A percentile compares a stretch with the other conserved stretches of the same genome.
Conservation (phyloP, 2,888 invertebrate genomes). For the Megastigmus dorsalis region DNA sequence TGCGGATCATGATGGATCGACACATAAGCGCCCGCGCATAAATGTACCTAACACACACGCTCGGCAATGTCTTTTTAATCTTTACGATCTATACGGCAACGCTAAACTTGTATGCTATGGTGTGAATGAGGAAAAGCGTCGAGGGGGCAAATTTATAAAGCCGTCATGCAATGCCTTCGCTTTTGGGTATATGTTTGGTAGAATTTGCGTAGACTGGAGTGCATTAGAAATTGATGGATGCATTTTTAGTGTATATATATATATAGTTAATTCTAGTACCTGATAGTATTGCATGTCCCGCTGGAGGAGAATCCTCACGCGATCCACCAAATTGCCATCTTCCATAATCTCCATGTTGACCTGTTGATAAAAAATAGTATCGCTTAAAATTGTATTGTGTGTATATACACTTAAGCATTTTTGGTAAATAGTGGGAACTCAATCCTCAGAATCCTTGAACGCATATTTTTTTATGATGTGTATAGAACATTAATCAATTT, state of each 20-base stretch:
- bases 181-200: no score
- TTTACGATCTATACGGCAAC: conserved; percentile 6
- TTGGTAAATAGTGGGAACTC: no score
- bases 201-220: neutral
- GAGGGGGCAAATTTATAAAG: no score
- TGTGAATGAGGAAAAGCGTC: no score
- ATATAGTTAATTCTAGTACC: conserved; percentile 74
- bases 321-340: conserved; percentile 92
- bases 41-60: no score
- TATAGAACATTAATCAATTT: no score
- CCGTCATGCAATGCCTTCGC: no score
- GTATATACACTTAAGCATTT: no score
- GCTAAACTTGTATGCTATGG: no score
- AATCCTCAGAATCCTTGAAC: no score
- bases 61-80: conserved; percentile 1
- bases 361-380: conserved; percentile 8
- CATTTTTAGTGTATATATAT: neutral
- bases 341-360: conserved; percentile 88
- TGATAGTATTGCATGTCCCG: conserved; percentile 90
- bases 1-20: conserved; percentile 29
- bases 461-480: no score
- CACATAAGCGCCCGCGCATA: neutral
- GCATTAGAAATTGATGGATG: neutral
- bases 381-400: no score
- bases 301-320: conserved; percentile 87